Percentiles rank a stretch among this genome's conserved stretches.
These are phyloP conservation scores for Mesochorus sp. DNA, from an alignment of 2,888 invertebrate species.

Conservation along the genomic window DNA sequence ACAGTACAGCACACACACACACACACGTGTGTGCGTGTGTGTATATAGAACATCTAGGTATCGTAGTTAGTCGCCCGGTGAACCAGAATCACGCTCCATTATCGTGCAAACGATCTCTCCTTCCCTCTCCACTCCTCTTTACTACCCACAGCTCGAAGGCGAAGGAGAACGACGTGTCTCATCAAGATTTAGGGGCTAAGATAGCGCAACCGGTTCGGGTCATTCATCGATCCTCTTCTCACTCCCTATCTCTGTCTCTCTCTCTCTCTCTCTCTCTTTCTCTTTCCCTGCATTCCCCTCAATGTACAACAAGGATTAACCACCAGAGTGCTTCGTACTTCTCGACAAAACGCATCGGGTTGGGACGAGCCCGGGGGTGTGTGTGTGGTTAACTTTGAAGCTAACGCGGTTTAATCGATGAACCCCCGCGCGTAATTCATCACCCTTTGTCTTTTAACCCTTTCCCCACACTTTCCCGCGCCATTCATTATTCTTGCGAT, in stretches of 20 bases:
- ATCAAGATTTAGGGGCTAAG: conserved; percentile 62
- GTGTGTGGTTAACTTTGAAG: neutral
- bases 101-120: conserved; percentile 53
- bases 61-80: conserved; percentile 57
- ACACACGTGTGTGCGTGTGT: neutral
- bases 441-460: conserved; percentile 25
- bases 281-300: conserved; percentile 1
- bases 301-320: conserved; percentile 32
- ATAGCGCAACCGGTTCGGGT: conserved; percentile 58
- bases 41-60: conserved; percentile 34
- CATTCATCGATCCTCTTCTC: conserved; percentile 60
- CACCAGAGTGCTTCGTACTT: conserved; percentile 16
- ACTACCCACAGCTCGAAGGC: conserved; percentile 12
- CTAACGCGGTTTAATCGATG: conserved; percentile 57
- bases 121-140: neutral
- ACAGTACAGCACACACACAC: neutral
- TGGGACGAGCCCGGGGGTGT: conserved; percentile 12
- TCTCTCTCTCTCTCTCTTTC: neutral
- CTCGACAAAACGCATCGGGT: conserved; percentile 37
- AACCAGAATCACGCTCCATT: conserved; percentile 53
- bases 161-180: conserved; percentile 61
- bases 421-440: conserved; percentile 50
- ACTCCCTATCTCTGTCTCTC: neutral
- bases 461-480: neutral
- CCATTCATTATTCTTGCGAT: conserved; percentile 21